Evolutionary conservation across 2,113 vertebrate genomes (phyloP), one percentile per base, ranked within the genome.

Genomic region (Triplophysa dalaica): DNA sequence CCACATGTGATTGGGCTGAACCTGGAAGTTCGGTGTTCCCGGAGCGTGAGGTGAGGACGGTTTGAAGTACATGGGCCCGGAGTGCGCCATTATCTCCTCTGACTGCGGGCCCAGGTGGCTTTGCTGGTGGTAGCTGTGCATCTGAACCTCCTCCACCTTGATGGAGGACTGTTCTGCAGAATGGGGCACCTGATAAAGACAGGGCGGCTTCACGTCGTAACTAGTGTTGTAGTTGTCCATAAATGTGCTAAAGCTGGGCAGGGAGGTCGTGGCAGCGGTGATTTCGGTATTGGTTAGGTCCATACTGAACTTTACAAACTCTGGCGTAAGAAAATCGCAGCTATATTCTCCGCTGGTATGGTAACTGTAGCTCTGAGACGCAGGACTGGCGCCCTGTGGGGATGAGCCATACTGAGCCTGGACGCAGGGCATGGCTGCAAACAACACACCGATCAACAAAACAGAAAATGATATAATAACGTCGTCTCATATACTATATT

Each of bases 281-380:
- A 99, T 99, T 90, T 99, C 98, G 81, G 98, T 99, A 94, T 99
- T 99, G 95, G 97, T 99, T 92, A 99, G 95, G 95, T 99, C 98
- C 98, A 99, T 99, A 93, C 97, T 98, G 95, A 99, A 99, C 96
- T 99, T 99, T 88, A 99, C 98, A 86, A 99, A 99, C 94, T 99
- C 98, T 76, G 98, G 97, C 69, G 97, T 98, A 89, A 98, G 87
- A 95, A 99, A 99, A 91, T 99, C 98, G 94, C 96, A 98, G 96
- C 96, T 98, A 95, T 98, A 98, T 83, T 98, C 97, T 94, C 96
- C 96, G 86, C 96, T 95, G 86, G 95, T 93, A 94, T 98, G 97
- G 95, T 98, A 98, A 91, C 94, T 94, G 96, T 99, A 99, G 95
- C 95, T 99, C 94, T 99, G 98, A 91, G 96, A 96, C 90, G 98